Evolutionary conservation across 2,888 invertebrate genomes (phyloP).

Genomic region (Cosmopolites sordidus): DNA sequence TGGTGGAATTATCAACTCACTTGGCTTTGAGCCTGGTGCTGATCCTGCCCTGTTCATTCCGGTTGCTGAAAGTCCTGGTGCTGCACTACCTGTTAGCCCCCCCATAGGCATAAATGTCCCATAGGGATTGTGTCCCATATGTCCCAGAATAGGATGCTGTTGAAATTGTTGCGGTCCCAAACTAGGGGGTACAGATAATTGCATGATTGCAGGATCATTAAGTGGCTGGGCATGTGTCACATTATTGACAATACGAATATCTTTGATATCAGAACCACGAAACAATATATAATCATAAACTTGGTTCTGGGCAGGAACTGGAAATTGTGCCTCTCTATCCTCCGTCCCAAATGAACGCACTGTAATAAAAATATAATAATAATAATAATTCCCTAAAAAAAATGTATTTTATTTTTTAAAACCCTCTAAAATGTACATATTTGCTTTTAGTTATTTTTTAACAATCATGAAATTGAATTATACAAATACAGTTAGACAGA

Average conservation of each 20-base stretch:
- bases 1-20: constrained; percentile 56
- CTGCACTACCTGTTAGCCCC: constrained; percentile 46
- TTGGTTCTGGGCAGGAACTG: constrained; percentile 94
- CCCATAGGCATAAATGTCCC: constrained; percentile 51
- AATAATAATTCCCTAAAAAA: too few relatives aligned
- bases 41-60: constrained; percentile 13
- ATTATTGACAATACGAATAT: constrained; percentile 92
- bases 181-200: constrained; percentile 74
- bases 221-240: constrained; percentile 68
- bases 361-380: constrained; percentile 43
- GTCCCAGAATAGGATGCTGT: constrained; percentile 67
- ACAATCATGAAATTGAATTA: too few relatives aligned
- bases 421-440: too few relatives aligned
- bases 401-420: not conserved
- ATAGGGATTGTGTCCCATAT: constrained; percentile 47
- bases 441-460: too few relatives aligned
- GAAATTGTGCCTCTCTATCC: constrained; percentile 91
- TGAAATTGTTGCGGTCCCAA: constrained; percentile 61
- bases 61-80: constrained; percentile 30
- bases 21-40: constrained; percentile 50
- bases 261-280: constrained; percentile 97
- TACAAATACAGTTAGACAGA: too few relatives aligned
- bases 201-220: constrained; percentile 98
- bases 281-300: constrained; percentile 99
- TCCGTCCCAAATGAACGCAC: constrained; percentile 99